phyloP scores from a whole-genome alignment of 1,140 invertebrate genomes.

The Trichonephila clavipes region DNA sequence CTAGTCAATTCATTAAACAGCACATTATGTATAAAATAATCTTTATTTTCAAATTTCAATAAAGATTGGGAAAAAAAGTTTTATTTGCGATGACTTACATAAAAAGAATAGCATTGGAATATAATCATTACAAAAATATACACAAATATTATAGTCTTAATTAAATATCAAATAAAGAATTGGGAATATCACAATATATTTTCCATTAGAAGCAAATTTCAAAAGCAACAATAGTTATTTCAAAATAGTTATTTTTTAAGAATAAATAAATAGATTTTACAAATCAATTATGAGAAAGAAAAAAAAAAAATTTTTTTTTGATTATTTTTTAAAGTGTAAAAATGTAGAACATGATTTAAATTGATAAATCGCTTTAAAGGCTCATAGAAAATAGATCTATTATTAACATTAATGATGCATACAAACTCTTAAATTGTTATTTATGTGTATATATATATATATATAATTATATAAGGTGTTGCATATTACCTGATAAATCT shows the following conservation, averaged over 20 bases:
- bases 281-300: too few species aligned
- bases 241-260: too few species aligned
- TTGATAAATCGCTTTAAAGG: not conserved
- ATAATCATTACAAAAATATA: not conserved
- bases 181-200: too few species aligned
- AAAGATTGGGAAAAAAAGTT: not conserved
- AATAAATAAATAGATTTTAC: too few species aligned
- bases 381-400: not conserved
- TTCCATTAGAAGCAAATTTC: too few species aligned
- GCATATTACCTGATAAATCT: constrained; percentile 82
- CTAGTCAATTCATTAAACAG: not conserved
- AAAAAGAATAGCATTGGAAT: not conserved
- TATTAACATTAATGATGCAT: not conserved
- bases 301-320: too few species aligned
- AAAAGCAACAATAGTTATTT: too few species aligned
- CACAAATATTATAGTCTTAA: too few species aligned
- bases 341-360: not conserved
- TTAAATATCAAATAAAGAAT: too few species aligned
- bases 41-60: not conserved
- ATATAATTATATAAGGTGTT: not conserved
- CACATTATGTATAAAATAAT: not conserved
- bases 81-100: not conserved
- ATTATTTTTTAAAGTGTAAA: not conserved
- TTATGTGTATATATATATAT: not conserved
- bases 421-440: not conserved